Percentiles rank a stretch among this genome's conserved stretches.
Evolutionary conservation across 2,113 vertebrate species (phyloP).

Genomic region (Austrofundulus limnaeus): DNA sequence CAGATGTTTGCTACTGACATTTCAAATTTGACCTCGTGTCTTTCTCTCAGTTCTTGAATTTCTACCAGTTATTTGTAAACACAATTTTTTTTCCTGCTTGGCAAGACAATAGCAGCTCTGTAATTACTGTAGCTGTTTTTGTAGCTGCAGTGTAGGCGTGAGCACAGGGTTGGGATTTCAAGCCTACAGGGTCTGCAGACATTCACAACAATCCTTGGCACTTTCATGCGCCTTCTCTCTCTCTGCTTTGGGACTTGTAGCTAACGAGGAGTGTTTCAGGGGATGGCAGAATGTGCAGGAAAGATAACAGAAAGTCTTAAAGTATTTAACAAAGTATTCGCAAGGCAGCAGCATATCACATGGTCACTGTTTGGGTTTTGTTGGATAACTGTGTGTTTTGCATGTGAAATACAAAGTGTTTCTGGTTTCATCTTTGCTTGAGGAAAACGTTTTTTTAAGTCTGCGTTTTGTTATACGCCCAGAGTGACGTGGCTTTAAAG

Average conservation of each 20-base stretch:
- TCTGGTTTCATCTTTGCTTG: conserved; percentile 10
- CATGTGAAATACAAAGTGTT: conserved; percentile 17
- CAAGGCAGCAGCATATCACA: conserved; percentile 32
- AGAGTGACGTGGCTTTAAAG: conserved; percentile 74
- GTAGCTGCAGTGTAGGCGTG: conserved; percentile 27
- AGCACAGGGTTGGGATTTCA: conserved; percentile 32
- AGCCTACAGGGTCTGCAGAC: conserved; percentile 35
- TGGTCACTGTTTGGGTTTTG: conserved; percentile 36
- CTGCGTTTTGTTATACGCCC: conserved; percentile 61
- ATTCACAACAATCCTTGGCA: conserved; percentile 40
- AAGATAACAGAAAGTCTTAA: conserved; percentile 52
- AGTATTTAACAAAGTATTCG: conserved; percentile 47
- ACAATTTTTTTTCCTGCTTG: conserved; percentile 45
- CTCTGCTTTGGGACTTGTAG: conserved; percentile 25
- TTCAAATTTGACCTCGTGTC: conserved; percentile 18
- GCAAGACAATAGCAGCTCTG: conserved; percentile 49
- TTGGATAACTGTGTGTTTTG: conserved; percentile 22
- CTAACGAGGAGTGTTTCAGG: conserved; percentile 35
- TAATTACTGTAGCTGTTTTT: conserved; percentile 41
- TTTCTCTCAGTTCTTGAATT: conserved; percentile 29
- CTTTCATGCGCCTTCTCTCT: conserved; percentile 47
- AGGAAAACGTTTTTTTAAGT: conserved; percentile 36
- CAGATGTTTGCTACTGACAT: conserved; percentile 4
- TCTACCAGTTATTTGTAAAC: conserved; percentile 40
- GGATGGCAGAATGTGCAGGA: conserved; percentile 37